Conservation (phyloP, 1,140 invertebrate genomes). For the Drosophila pseudoananassae region DNA sequence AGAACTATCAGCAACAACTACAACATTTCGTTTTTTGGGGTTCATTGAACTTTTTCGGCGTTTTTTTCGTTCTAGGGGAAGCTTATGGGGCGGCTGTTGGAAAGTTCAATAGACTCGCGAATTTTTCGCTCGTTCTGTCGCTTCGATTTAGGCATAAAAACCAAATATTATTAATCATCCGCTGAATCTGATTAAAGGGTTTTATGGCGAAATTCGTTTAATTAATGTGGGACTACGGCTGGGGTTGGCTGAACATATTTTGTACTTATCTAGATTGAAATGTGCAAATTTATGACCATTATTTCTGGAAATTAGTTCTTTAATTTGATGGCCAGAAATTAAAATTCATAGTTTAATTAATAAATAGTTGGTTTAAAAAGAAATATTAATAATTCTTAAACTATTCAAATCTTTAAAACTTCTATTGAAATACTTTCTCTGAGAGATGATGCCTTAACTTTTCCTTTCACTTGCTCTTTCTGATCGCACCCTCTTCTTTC, state of each 20-base stretch:
- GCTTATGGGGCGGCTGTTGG: constrained; percentile 25
- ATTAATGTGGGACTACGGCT: constrained; percentile 3
- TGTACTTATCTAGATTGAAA: constrained; percentile 1
- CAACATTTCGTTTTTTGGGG: constrained; percentile 25
- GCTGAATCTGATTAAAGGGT: constrained; percentile 17
- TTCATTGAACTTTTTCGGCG: constrained; percentile 65
- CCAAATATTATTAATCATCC: constrained; percentile 34
- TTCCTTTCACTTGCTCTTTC: constrained; percentile 10
- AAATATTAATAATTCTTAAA: too few species aligned
- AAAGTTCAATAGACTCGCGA: constrained; percentile 80
- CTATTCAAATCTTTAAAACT: too few species aligned
- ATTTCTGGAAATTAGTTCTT: not conserved
- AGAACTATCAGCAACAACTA: constrained; percentile 6
- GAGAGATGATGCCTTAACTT: not conserved
- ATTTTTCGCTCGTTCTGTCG: constrained; percentile 21
- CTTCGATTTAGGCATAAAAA: constrained; percentile 38
- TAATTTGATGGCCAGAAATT: not conserved
- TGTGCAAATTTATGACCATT: not conserved
- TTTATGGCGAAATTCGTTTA: constrained; percentile 2
- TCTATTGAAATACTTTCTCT: not conserved
- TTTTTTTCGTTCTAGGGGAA: not conserved
- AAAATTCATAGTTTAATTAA: too few species aligned
- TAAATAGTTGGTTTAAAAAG: too few species aligned
- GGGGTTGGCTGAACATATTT: too few species aligned
- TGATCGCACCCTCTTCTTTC: not conserved